phyloP scores from a whole-genome alignment of 2,888 invertebrate species.

The Celastrina argiolus region DNA sequence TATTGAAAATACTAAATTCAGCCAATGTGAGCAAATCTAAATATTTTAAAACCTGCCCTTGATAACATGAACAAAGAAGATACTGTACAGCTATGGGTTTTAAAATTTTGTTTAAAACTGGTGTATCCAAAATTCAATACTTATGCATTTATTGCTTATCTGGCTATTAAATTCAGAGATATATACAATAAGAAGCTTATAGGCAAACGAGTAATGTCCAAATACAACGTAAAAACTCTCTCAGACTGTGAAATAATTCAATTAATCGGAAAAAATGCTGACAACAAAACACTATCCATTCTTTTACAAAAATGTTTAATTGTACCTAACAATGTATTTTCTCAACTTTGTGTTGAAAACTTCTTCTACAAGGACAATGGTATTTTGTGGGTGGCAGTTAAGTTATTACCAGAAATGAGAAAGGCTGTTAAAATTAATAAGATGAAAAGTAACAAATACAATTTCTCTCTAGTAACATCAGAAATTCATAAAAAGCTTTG shows the following conservation, averaged over 20 bases:
- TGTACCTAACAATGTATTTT: conserved; percentile 59
- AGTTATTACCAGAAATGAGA: conserved; percentile 49
- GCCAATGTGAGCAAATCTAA: neutral
- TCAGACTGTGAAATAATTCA: conserved; percentile 45
- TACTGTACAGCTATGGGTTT: conserved; percentile 58
- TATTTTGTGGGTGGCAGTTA: conserved; percentile 62
- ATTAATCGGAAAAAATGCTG: conserved; percentile 45
- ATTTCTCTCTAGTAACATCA: conserved; percentile 53
- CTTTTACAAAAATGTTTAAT: conserved; percentile 59
- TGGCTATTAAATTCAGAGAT: conserved; percentile 65
- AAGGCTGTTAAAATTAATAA: conserved; percentile 40
- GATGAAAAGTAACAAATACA: conserved; percentile 43
- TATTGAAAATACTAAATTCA: neutral
- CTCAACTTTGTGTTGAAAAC: conserved; percentile 63
- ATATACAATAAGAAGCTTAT: conserved; percentile 41
- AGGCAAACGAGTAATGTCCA: conserved; percentile 45
- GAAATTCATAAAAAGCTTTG: conserved; percentile 63
- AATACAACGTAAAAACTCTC: conserved; percentile 49
- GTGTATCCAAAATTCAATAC: conserved; percentile 69
- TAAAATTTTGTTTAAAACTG: conserved; percentile 67
- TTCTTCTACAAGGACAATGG: conserved; percentile 68
- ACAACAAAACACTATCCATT: conserved; percentile 49
- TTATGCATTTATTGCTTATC: conserved; percentile 60
- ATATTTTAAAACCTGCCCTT: neutral
- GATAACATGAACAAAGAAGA: conserved; percentile 61